A percentile compares a stretch with the other conserved stretches of the same genome.
Evolutionary conservation across 2,888 invertebrate genomes (phyloP).

Genomic region (Cheilosia soror): DNA sequence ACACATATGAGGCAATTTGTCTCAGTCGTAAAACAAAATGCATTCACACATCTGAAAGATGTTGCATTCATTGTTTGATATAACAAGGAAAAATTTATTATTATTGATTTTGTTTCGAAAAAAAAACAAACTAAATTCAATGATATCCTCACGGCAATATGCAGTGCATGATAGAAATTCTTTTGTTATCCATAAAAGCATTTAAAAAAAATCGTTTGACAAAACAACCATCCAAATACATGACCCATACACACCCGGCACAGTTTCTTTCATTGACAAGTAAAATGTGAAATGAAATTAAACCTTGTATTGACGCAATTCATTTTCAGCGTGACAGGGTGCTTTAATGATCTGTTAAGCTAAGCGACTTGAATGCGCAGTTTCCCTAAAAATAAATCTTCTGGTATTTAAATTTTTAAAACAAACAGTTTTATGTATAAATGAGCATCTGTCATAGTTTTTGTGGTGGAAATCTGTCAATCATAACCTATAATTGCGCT

Average conservation of each 20-base stretch:
- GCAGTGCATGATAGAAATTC: background rate
- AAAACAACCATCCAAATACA: conserved; percentile 4
- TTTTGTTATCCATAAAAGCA: background rate
- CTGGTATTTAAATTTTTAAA: conserved; percentile 6
- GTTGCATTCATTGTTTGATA: conserved; percentile 10
- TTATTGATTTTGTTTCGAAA: conserved; percentile 17
- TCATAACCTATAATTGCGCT: conserved; percentile 52
- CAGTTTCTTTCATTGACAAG: conserved; percentile 37
- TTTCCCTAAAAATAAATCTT: conserved; percentile 50
- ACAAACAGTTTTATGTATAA: conserved; percentile 28
- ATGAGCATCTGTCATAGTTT: conserved; percentile 50
- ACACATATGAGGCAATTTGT: conserved; percentile 11
- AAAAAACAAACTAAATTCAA: conserved; percentile 20
- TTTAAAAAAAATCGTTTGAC: conserved; percentile 43
- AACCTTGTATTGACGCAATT: conserved; percentile 66
- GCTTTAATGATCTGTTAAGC: conserved; percentile 37
- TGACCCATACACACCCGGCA: background rate
- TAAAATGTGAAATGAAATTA: conserved; percentile 35
- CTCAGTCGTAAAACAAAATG: conserved; percentile 21
- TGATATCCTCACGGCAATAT: conserved; percentile 20
- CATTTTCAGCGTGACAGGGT: conserved; percentile 48
- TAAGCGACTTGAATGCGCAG: conserved; percentile 26
- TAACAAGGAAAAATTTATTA: conserved; percentile 18
- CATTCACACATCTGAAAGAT: conserved; percentile 11
- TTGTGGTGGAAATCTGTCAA: conserved; percentile 41